Evolutionary conservation across 2,888 invertebrate species (phyloP).

Genomic region (Zeuzera pyrina): DNA sequence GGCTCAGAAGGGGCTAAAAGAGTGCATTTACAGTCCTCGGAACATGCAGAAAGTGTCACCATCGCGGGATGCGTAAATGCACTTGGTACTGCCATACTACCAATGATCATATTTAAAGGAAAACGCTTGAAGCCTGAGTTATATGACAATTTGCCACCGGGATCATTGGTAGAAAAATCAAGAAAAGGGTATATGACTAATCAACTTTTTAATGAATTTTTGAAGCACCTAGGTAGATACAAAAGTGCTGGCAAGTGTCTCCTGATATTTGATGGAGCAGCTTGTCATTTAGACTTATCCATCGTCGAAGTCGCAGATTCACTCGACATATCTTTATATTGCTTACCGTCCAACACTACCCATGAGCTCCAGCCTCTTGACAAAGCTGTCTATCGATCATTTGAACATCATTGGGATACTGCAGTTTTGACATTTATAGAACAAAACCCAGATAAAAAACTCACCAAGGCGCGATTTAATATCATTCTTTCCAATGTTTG

Average conservation of each 20-base stretch:
- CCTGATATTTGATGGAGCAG: conserved; percentile 3
- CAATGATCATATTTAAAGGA: conserved; percentile 9
- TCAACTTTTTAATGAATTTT: too few relatives aligned
- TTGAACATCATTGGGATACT: conserved; percentile 14
- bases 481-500: conserved; percentile 6
- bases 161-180: not conserved
- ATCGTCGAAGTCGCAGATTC: conserved; percentile 2
- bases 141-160: conserved; percentile 1
- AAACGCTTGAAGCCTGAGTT: conserved; percentile 6
- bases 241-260: conserved; percentile 1
- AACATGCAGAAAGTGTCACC: conserved; percentile 8
- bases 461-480: conserved; percentile 11
- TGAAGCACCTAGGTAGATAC: not conserved
- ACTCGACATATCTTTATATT: not conserved
- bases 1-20: conserved; percentile 18
- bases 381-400: conserved; percentile 13
- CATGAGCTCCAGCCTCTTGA: conserved; percentile 15
- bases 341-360: too few relatives aligned
- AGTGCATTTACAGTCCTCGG: conserved; percentile 13
- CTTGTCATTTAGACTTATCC: conserved; percentile 1
- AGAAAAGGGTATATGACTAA: not conserved
- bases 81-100: conserved; percentile 6
- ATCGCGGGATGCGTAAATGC: conserved; percentile 7
- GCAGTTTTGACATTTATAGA: conserved; percentile 11
- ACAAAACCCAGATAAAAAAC: conserved; percentile 11